Evolutionary conservation across 1,140 invertebrate species (phyloP), one percentile per base, ranked within the genome.

Genomic region (Geopemphigus sp.): DNA sequence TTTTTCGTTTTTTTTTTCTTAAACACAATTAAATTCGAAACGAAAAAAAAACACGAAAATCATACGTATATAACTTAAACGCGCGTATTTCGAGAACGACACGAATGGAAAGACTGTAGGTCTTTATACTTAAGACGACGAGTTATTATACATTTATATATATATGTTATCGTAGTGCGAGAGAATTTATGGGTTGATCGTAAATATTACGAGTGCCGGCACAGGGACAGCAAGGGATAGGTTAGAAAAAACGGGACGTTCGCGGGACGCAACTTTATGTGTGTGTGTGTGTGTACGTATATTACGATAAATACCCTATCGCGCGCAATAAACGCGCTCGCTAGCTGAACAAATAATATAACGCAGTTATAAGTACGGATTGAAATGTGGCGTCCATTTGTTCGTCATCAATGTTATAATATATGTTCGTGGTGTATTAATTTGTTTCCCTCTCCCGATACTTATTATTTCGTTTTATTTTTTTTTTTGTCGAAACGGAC

Each of bases 341-440:
- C 73, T 76, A 39, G 73, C 74, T 78, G 74, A 78, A 78, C 26
- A 78, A 59, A 78, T 57, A 76, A 32, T 17, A n/a, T n/a, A 39
- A 39, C 32, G 32, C 32, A 8, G 32, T 39, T 8, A 8, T 39
- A 39, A 39, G 32, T 45, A 76, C 72, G 32, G 39, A 78, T 63
- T 47, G 57, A 78, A 78, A 78, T 61, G 57, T 78, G 74, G 74
- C 57, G 56, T 61, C 74, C 74, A 78, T 78, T 78, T 26, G 74
- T 78, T 78, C 74, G 74, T 78, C 74, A 78, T 63, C 74, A 15
- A 57, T 50, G 14, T 50, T 50, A 50, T 50, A 39, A 39, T 8
- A 8, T 32, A 8, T 73, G 53, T 73, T 73, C 47, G 54, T 56
- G 56, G 32, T 24, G 74, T 59, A 26, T 61, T 63, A 63, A 61